Percentiles rank a stretch among this genome's conserved stretches.
Conservation (phyloP, 1,140 invertebrate genomes). For the Caenorhabditis briggsae region DNA sequence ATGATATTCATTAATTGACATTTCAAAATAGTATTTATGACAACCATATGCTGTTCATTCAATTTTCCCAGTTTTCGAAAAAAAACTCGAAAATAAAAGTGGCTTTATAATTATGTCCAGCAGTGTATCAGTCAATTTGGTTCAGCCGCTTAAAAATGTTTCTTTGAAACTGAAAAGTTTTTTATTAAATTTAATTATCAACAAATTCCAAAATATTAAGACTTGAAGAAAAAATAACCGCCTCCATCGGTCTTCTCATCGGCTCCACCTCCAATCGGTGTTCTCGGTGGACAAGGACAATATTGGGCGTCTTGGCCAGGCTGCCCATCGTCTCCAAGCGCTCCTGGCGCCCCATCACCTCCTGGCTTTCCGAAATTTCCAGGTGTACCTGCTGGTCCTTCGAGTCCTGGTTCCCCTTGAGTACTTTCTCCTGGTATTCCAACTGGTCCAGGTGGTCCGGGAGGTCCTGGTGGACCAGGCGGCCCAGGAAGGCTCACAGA, state of each 20-base stretch:
- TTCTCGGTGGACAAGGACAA: conserved; percentile 33
- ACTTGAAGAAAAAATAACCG: conserved; percentile 35
- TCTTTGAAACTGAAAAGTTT: too few relatives aligned
- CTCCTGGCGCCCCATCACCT: not conserved
- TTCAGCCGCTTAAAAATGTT: too few relatives aligned
- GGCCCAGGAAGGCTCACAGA: not conserved
- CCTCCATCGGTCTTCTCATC: conserved; percentile 9
- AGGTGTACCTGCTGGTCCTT: not conserved
- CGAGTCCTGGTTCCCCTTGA: not conserved
- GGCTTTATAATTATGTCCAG: too few relatives aligned
- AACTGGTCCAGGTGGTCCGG: not conserved
- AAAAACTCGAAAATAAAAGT: too few relatives aligned
- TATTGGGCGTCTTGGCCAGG: conserved; percentile 21
- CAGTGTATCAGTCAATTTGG: too few relatives aligned
- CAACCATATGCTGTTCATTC: too few relatives aligned
- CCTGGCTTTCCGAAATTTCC: not conserved
- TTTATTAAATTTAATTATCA: not conserved
- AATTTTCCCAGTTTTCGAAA: too few relatives aligned
- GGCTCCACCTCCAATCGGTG: not conserved
- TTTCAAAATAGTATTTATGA: too few relatives aligned
- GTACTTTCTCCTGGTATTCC: not conserved
- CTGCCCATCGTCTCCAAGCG: conserved; percentile 14
- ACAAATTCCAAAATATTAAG: not conserved
- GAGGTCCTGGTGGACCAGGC: conserved; percentile 1
- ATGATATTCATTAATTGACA: too few relatives aligned